phyloP scores from a whole-genome alignment of 2,797 vertebrate species.

The Danio kyathit region DNA sequence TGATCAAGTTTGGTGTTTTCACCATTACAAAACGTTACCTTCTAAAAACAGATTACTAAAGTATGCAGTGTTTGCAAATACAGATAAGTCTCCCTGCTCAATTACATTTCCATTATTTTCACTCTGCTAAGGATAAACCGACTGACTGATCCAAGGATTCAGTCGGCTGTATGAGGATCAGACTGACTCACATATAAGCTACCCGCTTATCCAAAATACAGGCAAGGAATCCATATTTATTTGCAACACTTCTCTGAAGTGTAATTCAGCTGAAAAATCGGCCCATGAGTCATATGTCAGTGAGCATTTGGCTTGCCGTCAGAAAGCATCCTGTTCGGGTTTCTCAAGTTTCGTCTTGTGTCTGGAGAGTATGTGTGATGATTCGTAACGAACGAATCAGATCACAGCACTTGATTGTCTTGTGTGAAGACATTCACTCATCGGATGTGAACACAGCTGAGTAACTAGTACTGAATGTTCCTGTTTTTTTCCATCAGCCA shows the following conservation, averaged over 20 bases:
- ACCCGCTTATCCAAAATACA: constrained; percentile 39
- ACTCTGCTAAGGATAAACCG: constrained; percentile 29
- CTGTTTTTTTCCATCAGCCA: constrained; percentile 38
- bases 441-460: constrained; percentile 46
- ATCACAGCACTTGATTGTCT: constrained; percentile 30
- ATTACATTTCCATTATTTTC: constrained; percentile 16
- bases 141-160: constrained; percentile 27
- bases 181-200: constrained; percentile 46
- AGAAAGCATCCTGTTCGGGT: constrained; percentile 34
- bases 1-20: not conserved
- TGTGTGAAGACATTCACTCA: constrained; percentile 48
- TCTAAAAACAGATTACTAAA: not conserved
- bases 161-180: constrained; percentile 23
- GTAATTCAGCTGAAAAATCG: constrained; percentile 59
- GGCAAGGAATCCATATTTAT: constrained; percentile 54
- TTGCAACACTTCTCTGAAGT: constrained; percentile 51
- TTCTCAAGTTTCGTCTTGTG: constrained; percentile 26
- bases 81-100: constrained; percentile 17
- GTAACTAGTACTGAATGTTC: constrained; percentile 48
- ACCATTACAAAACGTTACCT: constrained; percentile 4
- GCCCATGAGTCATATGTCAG: constrained; percentile 57
- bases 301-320: constrained; percentile 46
- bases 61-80: not conserved
- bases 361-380: constrained; percentile 37
- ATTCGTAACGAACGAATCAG: constrained; percentile 35